Base-by-base conservation (phyloP, 1,140 invertebrate species). In the Trissolcus basalis region DNA sequence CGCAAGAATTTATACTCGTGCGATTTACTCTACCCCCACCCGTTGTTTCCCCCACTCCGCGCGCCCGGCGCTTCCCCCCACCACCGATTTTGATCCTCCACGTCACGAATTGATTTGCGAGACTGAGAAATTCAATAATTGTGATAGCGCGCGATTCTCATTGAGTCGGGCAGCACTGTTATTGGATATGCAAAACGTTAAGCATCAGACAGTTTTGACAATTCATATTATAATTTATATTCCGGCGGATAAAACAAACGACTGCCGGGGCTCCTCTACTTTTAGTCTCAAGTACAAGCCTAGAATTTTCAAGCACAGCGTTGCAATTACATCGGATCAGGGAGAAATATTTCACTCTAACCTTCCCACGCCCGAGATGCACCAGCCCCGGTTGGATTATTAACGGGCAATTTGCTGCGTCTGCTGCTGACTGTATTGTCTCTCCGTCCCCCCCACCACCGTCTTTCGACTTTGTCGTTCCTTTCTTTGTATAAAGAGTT, bases 361-460 rank as follows among this genome's bases (percentile, higher is more conserved):
- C 69, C 59, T 51, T 61, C 70, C 70, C 43, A 35, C 51, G 48
- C 14, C n/a, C 39, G 67, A 73, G 75, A 80, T 80, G 75, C 78
- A 75, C 69, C 76, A 48, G 73, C 61, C 77, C 76, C 59, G 77
- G 81, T 74, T 80, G 83, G 79, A 87, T 88, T 88, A 87, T 86
- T 87, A 87, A 86, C 85, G 86, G 84, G 83, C 82, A 87, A 88
- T 87, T 87, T 88, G 85, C 84, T 83, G 85, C 82, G 84, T 87
- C 84, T 87, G 85, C 84, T 84, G 74, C 81, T 83, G 85, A 86
- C 86, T 86, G 85, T 85, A 87, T 87, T 87, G 85, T 87, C 86
- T 85, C 84, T 83, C 80, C 77, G 81, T 81, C 61, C 59, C 50
- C 15, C 49, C 58, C 61, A 16, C 6, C 9, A n/a, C 51, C 10